Percentiles rank a stretch among this genome's conserved stretches.
Conservation (phyloP, 2,797 vertebrate species). For the Brotogeris chrysoptera region DNA sequence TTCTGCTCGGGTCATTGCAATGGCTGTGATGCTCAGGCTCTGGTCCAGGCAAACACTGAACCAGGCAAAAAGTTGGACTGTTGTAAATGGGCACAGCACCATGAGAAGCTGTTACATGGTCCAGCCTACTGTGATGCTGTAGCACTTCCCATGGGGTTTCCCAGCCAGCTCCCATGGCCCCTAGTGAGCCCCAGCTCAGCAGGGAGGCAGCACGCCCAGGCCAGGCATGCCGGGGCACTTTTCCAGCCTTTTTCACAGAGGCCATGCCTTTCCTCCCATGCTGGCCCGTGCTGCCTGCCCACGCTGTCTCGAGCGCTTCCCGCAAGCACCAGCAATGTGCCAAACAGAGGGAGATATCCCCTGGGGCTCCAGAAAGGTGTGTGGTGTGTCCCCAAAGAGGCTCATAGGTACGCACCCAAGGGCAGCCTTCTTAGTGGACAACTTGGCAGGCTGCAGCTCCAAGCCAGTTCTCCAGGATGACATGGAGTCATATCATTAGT, state of each 20-base stretch:
- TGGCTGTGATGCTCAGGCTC: neutral
- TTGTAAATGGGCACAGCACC: neutral
- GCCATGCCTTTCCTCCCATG: fast-evolving
- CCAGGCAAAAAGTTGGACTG: fast-evolving
- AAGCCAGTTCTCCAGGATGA: neutral
- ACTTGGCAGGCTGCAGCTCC: neutral
- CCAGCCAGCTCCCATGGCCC: fast-evolving
- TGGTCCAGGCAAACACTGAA: neutral
- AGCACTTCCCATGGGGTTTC: neutral
- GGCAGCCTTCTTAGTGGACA: neutral
- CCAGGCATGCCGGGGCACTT: fast-evolving
- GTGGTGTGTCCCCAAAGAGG: fast-evolving
- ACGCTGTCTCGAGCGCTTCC: neutral
- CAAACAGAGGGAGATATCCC: neutral
- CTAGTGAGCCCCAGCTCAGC: fast-evolving
- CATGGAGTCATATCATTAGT: fast-evolving
- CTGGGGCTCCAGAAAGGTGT: neutral
- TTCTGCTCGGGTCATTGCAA: neutral
- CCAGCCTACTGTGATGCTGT: neutral
- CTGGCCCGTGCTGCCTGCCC: neutral
- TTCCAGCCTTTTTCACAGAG: fast-evolving
- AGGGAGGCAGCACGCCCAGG: neutral
- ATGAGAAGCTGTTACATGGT: neutral
- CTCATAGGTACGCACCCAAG: neutral
- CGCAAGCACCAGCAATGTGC: neutral